These are phyloP conservation scores for Sinhomidia bicolor DNA, from an alignment of 2,888 invertebrate genomes.

Conservation along the genomic window DNA sequence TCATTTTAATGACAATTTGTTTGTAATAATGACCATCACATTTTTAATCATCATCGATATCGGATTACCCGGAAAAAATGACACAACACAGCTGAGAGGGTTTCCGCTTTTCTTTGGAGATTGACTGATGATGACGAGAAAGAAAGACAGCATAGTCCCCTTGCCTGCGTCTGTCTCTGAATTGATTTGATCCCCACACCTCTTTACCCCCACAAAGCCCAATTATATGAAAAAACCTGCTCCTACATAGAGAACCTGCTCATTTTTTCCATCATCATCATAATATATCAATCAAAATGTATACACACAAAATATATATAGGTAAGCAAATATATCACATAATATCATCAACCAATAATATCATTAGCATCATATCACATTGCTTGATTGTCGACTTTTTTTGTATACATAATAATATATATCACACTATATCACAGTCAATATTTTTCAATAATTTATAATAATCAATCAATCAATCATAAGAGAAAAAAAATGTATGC, in stretches of 20 bases:
- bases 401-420: neutral
- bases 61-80: constrained; percentile 40
- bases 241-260: constrained; percentile 48
- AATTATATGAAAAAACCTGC: neutral
- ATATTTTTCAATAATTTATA: neutral
- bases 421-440: constrained; percentile 21
- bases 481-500: constrained; percentile 17
- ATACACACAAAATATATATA: constrained; percentile 26
- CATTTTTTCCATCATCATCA: constrained; percentile 22
- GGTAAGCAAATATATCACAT: constrained; percentile 25
- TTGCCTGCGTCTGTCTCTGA: constrained; percentile 26
- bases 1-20: neutral
- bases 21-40: constrained; percentile 18
- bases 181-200: constrained; percentile 29
- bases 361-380: too few relatives aligned
- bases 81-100: constrained; percentile 21
- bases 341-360: neutral
- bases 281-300: neutral
- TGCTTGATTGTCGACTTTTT: neutral
- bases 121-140: constrained; percentile 47
- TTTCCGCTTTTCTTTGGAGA: constrained; percentile 49
- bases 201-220: neutral
- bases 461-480: neutral
- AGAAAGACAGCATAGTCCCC: neutral
- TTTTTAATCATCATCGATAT: constrained; percentile 35